phyloP scores from a whole-genome alignment of 2,888 invertebrate species.

The Acrocera orbiculus region DNA sequence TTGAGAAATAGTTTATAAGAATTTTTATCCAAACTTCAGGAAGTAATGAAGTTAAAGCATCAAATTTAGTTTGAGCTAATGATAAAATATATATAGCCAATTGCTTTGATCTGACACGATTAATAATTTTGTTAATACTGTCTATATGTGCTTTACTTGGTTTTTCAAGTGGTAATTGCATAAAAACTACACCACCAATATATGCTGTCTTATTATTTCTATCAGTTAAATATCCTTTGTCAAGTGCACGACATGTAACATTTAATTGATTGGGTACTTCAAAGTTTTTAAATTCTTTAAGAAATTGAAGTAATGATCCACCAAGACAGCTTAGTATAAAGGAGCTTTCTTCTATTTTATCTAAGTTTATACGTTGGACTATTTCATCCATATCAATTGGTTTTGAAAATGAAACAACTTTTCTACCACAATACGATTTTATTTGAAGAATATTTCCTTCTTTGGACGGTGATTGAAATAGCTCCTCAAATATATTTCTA shows the following conservation, averaged over 20 bases:
- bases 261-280: constrained; percentile 21
- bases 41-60: constrained; percentile 23
- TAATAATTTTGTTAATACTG: constrained; percentile 22
- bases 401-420: constrained; percentile 26
- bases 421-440: constrained; percentile 28
- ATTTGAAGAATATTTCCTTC: constrained; percentile 25
- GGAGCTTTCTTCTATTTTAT: constrained; percentile 23
- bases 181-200: constrained; percentile 26
- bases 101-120: constrained; percentile 23
- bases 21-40: constrained; percentile 27
- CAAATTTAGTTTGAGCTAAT: constrained; percentile 26
- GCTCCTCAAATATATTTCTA: constrained; percentile 25
- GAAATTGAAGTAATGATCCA: constrained; percentile 24
- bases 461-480: constrained; percentile 21
- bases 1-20: constrained; percentile 27
- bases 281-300: constrained; percentile 14
- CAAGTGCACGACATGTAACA: constrained; percentile 25
- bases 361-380: constrained; percentile 17
- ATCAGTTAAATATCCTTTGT: constrained; percentile 26
- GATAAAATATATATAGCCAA: constrained; percentile 26
- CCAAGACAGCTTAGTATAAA: constrained; percentile 24
- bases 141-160: constrained; percentile 15
- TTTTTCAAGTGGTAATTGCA: constrained; percentile 20
- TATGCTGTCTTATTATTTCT: constrained; percentile 20
- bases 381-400: constrained; percentile 25